Conservation (phyloP, 2,888 invertebrate species). For the Ephialtes manifestator region DNA sequence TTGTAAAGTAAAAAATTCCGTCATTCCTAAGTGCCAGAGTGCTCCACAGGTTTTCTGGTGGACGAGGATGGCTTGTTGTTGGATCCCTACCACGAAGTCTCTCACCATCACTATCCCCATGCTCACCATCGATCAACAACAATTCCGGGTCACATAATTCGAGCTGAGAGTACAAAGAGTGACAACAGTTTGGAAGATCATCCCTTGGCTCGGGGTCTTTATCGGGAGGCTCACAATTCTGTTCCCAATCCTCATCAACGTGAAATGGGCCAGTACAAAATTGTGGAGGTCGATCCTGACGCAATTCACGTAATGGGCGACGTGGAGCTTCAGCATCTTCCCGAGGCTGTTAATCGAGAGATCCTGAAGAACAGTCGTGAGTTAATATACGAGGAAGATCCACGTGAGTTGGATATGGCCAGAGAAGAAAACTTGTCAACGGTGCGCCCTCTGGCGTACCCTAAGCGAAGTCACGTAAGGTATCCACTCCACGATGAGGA, state of each 20-base stretch:
- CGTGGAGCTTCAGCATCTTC: constrained; percentile 76
- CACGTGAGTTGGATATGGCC: constrained; percentile 62
- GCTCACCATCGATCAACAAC: constrained; percentile 65
- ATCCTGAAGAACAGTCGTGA: constrained; percentile 80
- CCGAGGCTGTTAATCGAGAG: constrained; percentile 79
- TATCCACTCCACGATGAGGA: constrained; percentile 74
- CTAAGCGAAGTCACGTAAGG: constrained; percentile 57
- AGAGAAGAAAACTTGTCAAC: constrained; percentile 69
- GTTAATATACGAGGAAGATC: constrained; percentile 77
- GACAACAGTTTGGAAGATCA: constrained; percentile 78
- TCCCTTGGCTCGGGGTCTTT: constrained; percentile 64
- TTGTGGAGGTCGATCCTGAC: constrained; percentile 77
- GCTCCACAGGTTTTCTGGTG: constrained; percentile 79
- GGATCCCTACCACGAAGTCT: constrained; percentile 70
- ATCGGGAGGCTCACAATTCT: constrained; percentile 69
- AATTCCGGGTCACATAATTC: constrained; percentile 62
- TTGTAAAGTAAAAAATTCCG: background rate
- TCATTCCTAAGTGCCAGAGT: constrained; percentile 69
- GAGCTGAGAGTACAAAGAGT: constrained; percentile 75
- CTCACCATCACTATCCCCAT: constrained; percentile 65
- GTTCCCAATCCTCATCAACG: constrained; percentile 67
- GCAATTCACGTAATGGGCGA: constrained; percentile 80
- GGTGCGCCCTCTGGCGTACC: constrained; percentile 16
- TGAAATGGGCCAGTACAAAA: constrained; percentile 71
- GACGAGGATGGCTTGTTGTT: constrained; percentile 77